A percentile compares a stretch with the other conserved stretches of the same genome.
phyloP scores from a whole-genome alignment of 1,140 invertebrate genomes.

The Cyrtorhinus lividipennis region DNA sequence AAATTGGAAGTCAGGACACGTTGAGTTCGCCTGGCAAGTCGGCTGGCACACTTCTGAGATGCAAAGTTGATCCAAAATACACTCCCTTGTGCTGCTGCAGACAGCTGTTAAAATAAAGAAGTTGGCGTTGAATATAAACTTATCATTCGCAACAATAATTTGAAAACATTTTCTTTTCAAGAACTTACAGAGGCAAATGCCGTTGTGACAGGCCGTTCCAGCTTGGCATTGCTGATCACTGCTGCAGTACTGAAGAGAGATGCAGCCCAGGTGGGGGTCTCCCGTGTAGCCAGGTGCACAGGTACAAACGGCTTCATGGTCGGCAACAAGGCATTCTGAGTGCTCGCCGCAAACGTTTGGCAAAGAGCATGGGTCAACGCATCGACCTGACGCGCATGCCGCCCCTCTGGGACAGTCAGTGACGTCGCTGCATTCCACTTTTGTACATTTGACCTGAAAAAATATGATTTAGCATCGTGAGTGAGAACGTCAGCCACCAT shows the following conservation, averaged over 20 bases:
- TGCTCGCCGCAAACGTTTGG: constrained; percentile 67
- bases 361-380: constrained; percentile 61
- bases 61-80: constrained; percentile 64
- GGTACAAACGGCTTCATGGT: constrained; percentile 57
- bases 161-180: too few species aligned
- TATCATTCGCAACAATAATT: neutral
- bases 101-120: constrained; percentile 34
- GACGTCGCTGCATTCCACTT: constrained; percentile 62
- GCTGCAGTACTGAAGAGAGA: constrained; percentile 61
- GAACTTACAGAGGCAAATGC: constrained; percentile 57
- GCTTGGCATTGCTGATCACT: constrained; percentile 60
- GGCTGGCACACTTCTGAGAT: constrained; percentile 61
- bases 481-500: too few species aligned
- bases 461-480: neutral
- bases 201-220: constrained; percentile 62
- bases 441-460: constrained; percentile 41
- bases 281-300: constrained; percentile 70
- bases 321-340: constrained; percentile 32
- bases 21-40: constrained; percentile 57
- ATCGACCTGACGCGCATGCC: constrained; percentile 63
- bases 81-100: constrained; percentile 61
- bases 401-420: constrained; percentile 51
- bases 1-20: constrained; percentile 65
- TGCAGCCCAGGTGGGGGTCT: constrained; percentile 68
- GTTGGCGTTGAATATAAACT: neutral